Evolutionary conservation across 2,797 vertebrate species (phyloP).

Genomic region (Pitangus sulphuratus): DNA sequence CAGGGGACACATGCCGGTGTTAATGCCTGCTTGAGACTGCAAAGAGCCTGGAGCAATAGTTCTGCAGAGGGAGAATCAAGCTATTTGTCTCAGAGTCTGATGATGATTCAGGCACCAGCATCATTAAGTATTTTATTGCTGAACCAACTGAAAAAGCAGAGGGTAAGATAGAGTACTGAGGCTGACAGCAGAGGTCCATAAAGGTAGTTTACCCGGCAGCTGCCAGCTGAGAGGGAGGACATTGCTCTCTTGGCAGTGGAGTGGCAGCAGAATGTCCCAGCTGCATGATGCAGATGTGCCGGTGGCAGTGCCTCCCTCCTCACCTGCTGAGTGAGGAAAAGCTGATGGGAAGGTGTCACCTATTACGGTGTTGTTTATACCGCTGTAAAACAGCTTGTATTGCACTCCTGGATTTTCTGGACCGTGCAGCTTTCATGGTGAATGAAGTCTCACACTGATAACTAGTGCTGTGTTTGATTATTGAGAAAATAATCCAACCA

Average conservation of each 20-base stretch:
- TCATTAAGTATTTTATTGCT: background rate
- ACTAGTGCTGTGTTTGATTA: background rate
- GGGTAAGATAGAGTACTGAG: background rate
- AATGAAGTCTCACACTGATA: background rate
- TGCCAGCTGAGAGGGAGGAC: background rate
- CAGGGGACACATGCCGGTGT: background rate
- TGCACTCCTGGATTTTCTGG: background rate
- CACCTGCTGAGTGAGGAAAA: background rate
- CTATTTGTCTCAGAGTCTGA: background rate
- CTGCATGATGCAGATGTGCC: background rate
- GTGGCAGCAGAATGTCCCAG: background rate
- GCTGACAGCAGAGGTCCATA: background rate
- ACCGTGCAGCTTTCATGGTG: fast-evolving
- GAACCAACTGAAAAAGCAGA: background rate
- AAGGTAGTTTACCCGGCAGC: background rate
- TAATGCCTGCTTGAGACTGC: background rate
- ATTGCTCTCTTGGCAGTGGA: background rate
- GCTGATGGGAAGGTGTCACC: background rate
- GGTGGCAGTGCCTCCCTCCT: background rate
- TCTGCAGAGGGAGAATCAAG: background rate
- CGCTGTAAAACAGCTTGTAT: background rate
- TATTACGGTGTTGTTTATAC: background rate
- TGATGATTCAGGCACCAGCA: background rate
- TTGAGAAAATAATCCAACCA: background rate
- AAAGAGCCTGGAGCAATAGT: background rate